Conservation (phyloP, 1,140 invertebrate genomes). For the Drosophila quadrilineata region DNA sequence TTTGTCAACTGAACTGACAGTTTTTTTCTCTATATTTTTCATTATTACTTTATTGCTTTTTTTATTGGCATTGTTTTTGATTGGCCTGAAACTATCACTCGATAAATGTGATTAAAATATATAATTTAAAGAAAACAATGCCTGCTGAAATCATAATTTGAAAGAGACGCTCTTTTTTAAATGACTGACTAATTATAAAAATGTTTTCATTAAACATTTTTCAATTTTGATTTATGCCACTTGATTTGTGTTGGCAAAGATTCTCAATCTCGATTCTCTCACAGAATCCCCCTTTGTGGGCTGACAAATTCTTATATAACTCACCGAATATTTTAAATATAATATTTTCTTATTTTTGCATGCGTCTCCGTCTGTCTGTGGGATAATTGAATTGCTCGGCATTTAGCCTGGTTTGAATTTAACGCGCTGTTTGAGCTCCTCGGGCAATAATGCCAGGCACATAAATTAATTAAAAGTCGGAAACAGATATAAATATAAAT, state of each 20-base stretch:
- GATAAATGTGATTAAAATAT: constrained; percentile 10
- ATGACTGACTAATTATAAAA: no score
- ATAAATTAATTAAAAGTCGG: constrained; percentile 78
- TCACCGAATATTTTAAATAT: background rate
- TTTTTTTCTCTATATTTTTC: constrained; percentile 22
- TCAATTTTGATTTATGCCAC: background rate
- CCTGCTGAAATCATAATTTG: no score
- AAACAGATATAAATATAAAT: constrained; percentile 66
- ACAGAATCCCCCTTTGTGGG: background rate
- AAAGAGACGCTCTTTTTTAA: no score
- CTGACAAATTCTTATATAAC: no score
- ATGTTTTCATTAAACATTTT: no score
- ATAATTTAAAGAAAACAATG: no score
- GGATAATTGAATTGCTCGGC: constrained; percentile 17
- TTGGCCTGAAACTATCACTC: constrained; percentile 11
- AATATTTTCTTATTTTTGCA: background rate
- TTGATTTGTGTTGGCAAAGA: no score
- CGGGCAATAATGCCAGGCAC: constrained; percentile 35
- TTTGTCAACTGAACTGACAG: constrained; percentile 33
- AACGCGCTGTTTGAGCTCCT: constrained; percentile 52
- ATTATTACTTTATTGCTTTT: constrained; percentile 16
- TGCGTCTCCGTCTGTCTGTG: background rate
- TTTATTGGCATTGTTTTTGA: constrained; percentile 29
- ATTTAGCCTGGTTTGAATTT: constrained; percentile 2
- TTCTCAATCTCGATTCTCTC: no score